Conservation (phyloP, 2,797 vertebrate species). For the Lates japonicus region DNA sequence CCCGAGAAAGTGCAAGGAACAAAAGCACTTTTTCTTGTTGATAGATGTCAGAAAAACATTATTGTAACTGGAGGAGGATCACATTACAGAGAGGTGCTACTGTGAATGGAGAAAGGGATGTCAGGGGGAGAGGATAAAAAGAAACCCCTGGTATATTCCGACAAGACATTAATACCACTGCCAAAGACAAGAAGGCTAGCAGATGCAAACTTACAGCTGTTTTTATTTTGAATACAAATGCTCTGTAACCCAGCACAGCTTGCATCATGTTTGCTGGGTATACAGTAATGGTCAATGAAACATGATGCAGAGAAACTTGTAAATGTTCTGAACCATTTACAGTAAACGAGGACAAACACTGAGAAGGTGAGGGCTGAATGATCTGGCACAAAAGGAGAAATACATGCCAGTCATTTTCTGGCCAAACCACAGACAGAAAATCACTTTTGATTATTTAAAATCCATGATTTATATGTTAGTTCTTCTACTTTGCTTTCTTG, state of each 20-base stretch:
- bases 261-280: neutral
- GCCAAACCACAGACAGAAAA: neutral
- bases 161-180: neutral
- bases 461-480: neutral
- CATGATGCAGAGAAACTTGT: neutral
- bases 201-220: neutral
- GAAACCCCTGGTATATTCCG: neutral
- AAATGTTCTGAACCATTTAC: neutral
- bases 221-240: neutral
- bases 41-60: conserved; percentile 7
- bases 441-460: neutral
- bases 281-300: too few relatives aligned
- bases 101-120: conserved; percentile 10
- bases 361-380: neutral
- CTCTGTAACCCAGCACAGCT: neutral
- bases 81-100: conserved; percentile 10
- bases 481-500: neutral
- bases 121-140: neutral
- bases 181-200: neutral
- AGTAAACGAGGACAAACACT: neutral
- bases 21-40: neutral
- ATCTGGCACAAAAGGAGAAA: neutral
- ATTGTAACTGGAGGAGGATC: neutral
- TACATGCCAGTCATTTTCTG: neutral
- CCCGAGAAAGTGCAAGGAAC: neutral